Evolutionary conservation across 2,797 vertebrate species (phyloP), one percentile per base, ranked within the genome.

Genomic region (Mormyrus hasselquistii): DNA sequence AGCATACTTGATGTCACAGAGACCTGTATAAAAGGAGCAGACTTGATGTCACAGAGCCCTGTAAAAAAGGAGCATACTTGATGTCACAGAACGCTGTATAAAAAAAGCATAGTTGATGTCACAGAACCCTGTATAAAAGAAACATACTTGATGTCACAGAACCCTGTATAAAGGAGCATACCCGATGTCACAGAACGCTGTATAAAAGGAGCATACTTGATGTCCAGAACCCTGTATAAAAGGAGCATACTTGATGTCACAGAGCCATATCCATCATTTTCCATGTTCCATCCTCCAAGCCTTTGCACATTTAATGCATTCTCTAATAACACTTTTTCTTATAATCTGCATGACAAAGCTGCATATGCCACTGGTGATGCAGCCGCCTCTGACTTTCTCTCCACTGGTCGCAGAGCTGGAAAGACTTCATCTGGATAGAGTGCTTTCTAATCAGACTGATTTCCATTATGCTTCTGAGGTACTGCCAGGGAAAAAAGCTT

Each of bases 401-500:
- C 82, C 85, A 55, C 16, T 12, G 85, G 52, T 57, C 50, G 19
- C 34, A 86, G 12, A 38, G 16, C 7, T 1, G 29, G 10, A 86
- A 59, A 86, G 12, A 6, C 85, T 41, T 52, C 8, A 57, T 41
- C 85, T 16, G 82, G 49, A 84, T 10, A 57, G 16, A 55, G 29
- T 29, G 8, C 82, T 84, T 84, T 84, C 44, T 84, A 84, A 84
- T 84, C 85, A 87, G 22, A 87, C 50, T 55, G 82, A 84, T 84
- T 84, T 84, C 44, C 47, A 49, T 50, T 84, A 49, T 84, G 47
- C 44, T 50, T 84, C 47, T 84, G 25, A 38, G 83, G 22, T 34
- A 3, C 2, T 52, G 49, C 44, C 47, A 49, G 47, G 49, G 4
- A 50, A 52, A 53, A 85, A 52, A 53, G 83, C 25, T 85, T 85